phyloP scores from a whole-genome alignment of 2,888 invertebrate genomes.

The Tillus elongatus region DNA sequence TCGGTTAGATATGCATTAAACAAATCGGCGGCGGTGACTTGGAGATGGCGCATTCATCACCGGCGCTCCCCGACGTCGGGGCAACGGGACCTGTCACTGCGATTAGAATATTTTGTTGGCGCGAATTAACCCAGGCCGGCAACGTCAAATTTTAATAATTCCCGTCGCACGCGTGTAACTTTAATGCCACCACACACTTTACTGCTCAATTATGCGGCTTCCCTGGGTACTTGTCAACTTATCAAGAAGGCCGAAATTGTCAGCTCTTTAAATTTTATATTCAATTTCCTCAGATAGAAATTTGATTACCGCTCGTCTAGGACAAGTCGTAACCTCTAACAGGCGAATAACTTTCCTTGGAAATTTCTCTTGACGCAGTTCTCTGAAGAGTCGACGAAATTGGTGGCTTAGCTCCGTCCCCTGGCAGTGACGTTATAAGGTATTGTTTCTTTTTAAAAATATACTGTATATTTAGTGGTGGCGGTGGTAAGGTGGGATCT shows the following conservation, averaged over 20 bases:
- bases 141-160: conserved; percentile 37
- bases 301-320: conserved; percentile 36
- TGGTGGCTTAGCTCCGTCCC: no score
- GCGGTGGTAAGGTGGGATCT: no score
- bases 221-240: conserved; percentile 39
- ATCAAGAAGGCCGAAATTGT: conserved; percentile 36
- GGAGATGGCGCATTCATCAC: conserved; percentile 25
- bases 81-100: conserved; percentile 20
- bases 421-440: no score
- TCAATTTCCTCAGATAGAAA: conserved; percentile 39
- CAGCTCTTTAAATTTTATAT: conserved; percentile 42
- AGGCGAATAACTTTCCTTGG: conserved; percentile 25
- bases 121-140: conserved; percentile 1
- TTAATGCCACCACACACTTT: conserved; percentile 32
- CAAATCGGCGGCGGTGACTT: conserved; percentile 34
- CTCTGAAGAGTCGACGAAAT: no score
- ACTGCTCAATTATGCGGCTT: conserved; percentile 38
- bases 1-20: conserved; percentile 39
- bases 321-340: conserved; percentile 28
- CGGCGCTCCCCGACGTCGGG: conserved; percentile 3
- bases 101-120: conserved; percentile 23
- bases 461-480: no score
- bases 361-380: no score
- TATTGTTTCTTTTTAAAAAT: no score
- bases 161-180: conserved; percentile 31